Conservation (phyloP, 1,140 invertebrate species). For the Bombyx mandarina region DNA sequence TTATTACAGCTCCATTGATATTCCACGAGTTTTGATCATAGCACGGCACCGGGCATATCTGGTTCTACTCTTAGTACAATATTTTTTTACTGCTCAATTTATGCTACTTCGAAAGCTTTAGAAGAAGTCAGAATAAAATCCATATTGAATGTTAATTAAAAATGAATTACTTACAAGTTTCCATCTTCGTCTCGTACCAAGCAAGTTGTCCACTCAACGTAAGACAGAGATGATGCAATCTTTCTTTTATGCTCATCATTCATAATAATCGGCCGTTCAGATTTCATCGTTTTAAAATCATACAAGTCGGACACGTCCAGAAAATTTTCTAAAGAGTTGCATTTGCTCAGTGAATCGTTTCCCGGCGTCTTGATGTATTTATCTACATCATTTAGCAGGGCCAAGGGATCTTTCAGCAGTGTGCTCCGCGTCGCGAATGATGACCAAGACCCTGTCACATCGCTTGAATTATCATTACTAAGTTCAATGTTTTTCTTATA, state of each 20-base stretch:
- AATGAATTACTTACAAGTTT: conserved; percentile 43
- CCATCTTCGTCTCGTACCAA: conserved; percentile 32
- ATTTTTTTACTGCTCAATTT: too few species aligned
- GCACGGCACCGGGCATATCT: too few species aligned
- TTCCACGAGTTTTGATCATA: too few species aligned
- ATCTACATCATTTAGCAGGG: conserved; percentile 27
- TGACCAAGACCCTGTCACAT: conserved; percentile 28
- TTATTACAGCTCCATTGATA: too few species aligned
- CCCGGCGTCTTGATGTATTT: conserved; percentile 15
- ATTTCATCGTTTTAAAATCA: not conserved
- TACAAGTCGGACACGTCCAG: not conserved
- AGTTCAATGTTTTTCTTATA: not conserved
- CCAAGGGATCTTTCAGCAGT: conserved; percentile 20
- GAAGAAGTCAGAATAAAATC: too few species aligned
- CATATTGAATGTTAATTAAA: not conserved
- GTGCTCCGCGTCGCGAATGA: conserved; percentile 19
- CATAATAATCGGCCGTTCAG: not conserved
- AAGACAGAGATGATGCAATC: conserved; percentile 23
- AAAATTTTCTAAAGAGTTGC: not conserved
- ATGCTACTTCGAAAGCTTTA: too few species aligned
- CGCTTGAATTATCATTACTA: conserved; percentile 33
- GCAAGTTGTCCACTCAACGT: conserved; percentile 40
- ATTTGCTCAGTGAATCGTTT: not conserved
- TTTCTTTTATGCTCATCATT: conserved; percentile 1
- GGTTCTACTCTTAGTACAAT: too few species aligned